Evolutionary conservation across 2,797 vertebrate genomes (phyloP), one percentile per base, ranked within the genome.

Genomic region (Apogon hyalosoma): DNA sequence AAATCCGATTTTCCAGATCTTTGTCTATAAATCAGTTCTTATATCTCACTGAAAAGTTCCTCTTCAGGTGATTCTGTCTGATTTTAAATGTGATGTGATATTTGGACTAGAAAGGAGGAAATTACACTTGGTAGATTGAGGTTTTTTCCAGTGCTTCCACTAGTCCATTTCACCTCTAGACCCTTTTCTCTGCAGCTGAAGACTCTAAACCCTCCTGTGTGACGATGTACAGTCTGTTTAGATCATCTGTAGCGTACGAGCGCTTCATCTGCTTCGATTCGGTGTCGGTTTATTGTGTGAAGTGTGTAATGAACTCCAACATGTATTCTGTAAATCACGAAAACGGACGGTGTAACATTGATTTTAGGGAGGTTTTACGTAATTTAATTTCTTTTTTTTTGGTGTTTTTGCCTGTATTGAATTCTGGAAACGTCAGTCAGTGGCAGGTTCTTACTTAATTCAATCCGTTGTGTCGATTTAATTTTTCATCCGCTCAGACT

Each of bases 211-310:
- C 7, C 2, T 54, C 15, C 56, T 24, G 8, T 45, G 52, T 4
- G 21, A 24, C 40, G 41, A 63, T 51, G 36, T 56, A 6, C 18
- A 67, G 46, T 75, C 21, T 51, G 31, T 76, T 65, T 13, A 41
- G 18, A 40, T 38, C 49, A 73, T 71, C 50, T 54, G 15, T 79
- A 65, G 68, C 47, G 14, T 60, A 53, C 33, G 67, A 43, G 57
- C 64, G 31, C 64, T 69, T 80, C 18, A 50, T 61, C 53, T 69
- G 46, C 52, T 64, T 74, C 33, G 52, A 43, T 41, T 60, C 62
- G 76, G 41, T 62, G 28, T 59, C 47, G 54, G 70, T 84, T 79
- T 65, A 59, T 49, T 69, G 64, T 73, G 53, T 73, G 28, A 56
- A 46, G 16, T 68, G 58, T 82, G 6, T 70, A 62, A 60, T 62